phyloP scores from a whole-genome alignment of 2,888 invertebrate genomes.

The Philaethria dido region DNA sequence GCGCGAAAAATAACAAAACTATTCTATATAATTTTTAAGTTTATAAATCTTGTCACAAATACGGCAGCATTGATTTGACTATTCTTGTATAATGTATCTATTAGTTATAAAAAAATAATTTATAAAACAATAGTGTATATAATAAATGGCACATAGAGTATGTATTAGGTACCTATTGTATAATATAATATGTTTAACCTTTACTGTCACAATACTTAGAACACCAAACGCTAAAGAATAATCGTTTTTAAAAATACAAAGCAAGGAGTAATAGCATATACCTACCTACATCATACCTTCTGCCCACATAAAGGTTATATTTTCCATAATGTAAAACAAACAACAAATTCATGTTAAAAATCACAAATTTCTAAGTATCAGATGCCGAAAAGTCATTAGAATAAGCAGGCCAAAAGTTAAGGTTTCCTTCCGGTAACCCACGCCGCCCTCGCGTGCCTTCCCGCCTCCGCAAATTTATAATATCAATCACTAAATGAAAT shows the following conservation, averaged over 20 bases:
- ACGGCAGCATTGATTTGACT: too few relatives aligned
- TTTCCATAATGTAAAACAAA: conserved; percentile 6
- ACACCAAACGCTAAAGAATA: not conserved
- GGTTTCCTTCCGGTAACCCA: conserved; percentile 80
- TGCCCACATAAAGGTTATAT: conserved; percentile 13
- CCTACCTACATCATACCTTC: not conserved
- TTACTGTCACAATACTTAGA: not conserved
- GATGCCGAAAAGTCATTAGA: conserved; percentile 25
- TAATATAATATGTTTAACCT: not conserved
- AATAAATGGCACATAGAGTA: too few relatives aligned
- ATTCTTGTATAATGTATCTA: too few relatives aligned
- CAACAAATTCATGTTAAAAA: conserved; percentile 15
- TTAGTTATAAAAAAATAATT: too few relatives aligned
- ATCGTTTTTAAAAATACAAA: not conserved
- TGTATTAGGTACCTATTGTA: not conserved
- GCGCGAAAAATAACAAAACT: too few relatives aligned
- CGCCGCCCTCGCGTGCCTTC: conserved; percentile 60
- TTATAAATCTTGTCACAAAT: too few relatives aligned
- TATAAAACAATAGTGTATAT: too few relatives aligned
- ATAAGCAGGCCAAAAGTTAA: conserved; percentile 60
- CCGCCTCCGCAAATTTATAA: conserved; percentile 60
- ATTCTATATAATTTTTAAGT: too few relatives aligned
- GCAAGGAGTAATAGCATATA: not conserved
- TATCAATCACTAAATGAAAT: conserved; percentile 68
- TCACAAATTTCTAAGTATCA: conserved; percentile 25